Evolutionary conservation across 64 coral and sea anemone species (phyloP).

Genomic region (Acropora yongei): DNA sequence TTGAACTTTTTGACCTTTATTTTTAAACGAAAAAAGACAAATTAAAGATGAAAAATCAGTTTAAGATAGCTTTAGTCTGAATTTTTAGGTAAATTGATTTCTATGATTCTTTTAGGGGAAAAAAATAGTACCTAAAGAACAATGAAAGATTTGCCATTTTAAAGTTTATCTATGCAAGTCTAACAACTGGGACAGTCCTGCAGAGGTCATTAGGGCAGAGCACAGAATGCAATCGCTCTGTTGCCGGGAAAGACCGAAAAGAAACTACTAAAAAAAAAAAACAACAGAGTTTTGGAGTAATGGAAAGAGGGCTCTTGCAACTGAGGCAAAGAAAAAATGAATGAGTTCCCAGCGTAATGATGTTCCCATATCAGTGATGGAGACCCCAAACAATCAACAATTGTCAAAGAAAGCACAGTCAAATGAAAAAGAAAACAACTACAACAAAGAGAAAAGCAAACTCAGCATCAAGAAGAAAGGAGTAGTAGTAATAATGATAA

Average conservation of each 20-base stretch:
- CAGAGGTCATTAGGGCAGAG: constrained; percentile 66
- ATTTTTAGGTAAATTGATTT: no score
- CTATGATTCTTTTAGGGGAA: no score
- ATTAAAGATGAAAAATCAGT: no score
- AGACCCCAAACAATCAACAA: constrained; percentile 23
- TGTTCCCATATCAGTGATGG: constrained; percentile 28
- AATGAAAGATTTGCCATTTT: no score
- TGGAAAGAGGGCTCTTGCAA: constrained; percentile 48
- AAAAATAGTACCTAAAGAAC: no score
- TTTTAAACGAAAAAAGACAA: no score
- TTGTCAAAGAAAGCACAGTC: neutral
- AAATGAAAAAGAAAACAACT: no score
- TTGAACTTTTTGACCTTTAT: no score
- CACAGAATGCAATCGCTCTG: constrained; percentile 33
- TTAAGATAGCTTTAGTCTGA: no score
- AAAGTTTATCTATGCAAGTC: constrained; percentile 14
- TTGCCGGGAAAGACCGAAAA: constrained; percentile 58
- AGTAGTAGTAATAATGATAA: no score
- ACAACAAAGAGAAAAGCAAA: no score
- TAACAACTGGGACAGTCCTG: constrained; percentile 73
- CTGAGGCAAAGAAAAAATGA: constrained; percentile 50
- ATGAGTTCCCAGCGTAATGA: constrained; percentile 48
- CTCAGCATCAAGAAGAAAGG: no score
- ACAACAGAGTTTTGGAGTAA: constrained; percentile 49
- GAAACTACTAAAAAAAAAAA: constrained; percentile 46